Conservation (phyloP, 2,113 vertebrate genomes). For the Xenopus tropicalis region DNA sequence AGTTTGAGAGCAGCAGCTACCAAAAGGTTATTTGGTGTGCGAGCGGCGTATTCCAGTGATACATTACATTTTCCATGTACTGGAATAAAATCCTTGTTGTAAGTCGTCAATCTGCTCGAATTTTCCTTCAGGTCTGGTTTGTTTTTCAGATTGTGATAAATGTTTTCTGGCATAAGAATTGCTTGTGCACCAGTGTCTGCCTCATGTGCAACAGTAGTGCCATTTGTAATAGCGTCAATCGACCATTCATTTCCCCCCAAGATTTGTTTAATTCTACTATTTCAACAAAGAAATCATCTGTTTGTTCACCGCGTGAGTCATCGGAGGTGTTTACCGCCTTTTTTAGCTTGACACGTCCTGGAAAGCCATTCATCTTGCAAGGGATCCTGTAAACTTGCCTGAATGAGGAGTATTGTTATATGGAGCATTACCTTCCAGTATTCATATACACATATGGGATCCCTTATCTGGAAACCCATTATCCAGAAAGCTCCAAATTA, state of each 20-base stretch:
- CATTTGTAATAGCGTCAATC: background rate
- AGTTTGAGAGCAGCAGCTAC: no score
- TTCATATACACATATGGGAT: no score
- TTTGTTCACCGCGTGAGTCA: background rate
- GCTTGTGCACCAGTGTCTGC: background rate
- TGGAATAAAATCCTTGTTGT: no score
- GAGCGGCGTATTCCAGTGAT: no score
- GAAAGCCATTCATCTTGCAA: background rate
- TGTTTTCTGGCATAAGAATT: background rate
- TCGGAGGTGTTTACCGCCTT: background rate
- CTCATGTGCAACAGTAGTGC: background rate
- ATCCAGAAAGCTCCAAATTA: no score
- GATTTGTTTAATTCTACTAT: background rate
- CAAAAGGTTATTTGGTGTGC: no score
- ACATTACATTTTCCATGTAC: no score
- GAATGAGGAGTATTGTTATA: background rate
- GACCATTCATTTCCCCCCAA: background rate
- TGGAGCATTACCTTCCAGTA: no score
- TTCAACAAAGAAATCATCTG: slow-evolving; percentile 4
- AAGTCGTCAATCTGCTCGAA: background rate
- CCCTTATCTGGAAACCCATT: no score
- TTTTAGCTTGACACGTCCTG: background rate
- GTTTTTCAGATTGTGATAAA: background rate
- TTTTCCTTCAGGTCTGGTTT: background rate
- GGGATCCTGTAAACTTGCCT: background rate